Evolutionary conservation across 2,888 invertebrate species (phyloP).

Genomic region (Lathronympha strigana): DNA sequence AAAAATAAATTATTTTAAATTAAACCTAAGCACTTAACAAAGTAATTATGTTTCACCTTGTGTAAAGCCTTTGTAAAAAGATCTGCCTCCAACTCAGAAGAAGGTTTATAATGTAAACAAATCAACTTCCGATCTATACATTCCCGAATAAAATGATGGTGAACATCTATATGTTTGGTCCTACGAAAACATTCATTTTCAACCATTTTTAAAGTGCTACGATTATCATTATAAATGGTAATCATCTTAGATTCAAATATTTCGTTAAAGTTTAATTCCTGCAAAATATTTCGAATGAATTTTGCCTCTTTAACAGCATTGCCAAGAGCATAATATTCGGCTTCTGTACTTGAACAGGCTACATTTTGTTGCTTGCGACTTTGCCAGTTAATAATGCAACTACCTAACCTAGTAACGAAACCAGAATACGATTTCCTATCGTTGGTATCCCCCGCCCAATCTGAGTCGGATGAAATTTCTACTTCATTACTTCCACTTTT

Average conservation of each 20-base stretch:
- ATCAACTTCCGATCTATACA: neutral
- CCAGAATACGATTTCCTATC: conserved; percentile 10
- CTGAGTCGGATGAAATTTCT: conserved; percentile 6
- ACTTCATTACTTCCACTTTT: neutral
- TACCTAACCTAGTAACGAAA: neutral
- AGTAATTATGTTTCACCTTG: conserved; percentile 3
- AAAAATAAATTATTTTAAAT: no score
- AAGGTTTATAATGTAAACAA: conserved; percentile 1
- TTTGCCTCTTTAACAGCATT: no score
- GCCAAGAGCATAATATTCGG: no score
- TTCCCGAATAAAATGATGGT: conserved; percentile 5
- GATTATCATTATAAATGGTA: no score
- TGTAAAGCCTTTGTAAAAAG: conserved; percentile 2
- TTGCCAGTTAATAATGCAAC: no score
- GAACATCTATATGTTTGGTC: conserved; percentile 9
- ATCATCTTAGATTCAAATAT: neutral
- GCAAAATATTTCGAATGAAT: no score
- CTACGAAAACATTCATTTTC: conserved; percentile 2
- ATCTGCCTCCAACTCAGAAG: conserved; percentile 1
- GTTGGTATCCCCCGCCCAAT: conserved; percentile 8
- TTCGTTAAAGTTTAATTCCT: no score
- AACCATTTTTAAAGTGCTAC: conserved; percentile 4
- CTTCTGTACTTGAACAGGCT: no score
- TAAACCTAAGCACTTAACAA: neutral
- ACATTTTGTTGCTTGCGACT: no score